Evolutionary conservation across 2,797 vertebrate species (phyloP).

Genomic region (Iguana delicatissima): DNA sequence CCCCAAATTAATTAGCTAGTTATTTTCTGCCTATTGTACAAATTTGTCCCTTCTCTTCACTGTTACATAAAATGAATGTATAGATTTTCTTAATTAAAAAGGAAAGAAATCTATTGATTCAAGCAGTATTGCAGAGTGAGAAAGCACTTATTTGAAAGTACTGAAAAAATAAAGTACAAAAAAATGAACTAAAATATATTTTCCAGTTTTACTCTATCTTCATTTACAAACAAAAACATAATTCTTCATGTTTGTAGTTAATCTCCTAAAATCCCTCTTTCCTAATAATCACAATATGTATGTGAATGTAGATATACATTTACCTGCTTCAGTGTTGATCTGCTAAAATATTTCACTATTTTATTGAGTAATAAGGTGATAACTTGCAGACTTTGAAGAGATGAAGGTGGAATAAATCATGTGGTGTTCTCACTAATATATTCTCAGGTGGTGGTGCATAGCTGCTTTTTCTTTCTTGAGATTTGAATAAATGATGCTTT

Average conservation of each 20-base stretch:
- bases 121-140: conserved; percentile 19
- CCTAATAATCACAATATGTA: neutral
- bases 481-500: conserved; percentile 64
- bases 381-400: conserved; percentile 53
- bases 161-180: neutral
- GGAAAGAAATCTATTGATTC: neutral
- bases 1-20: neutral
- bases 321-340: conserved; percentile 72
- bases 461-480: conserved; percentile 62
- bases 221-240: neutral
- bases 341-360: conserved; percentile 27
- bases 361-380: conserved; percentile 54
- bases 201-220: neutral
- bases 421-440: conserved; percentile 59
- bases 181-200: conserved; percentile 24
- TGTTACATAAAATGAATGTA: neutral
- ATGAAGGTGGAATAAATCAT: conserved; percentile 58
- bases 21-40: conserved; percentile 1
- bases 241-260: neutral
- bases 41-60: conserved; percentile 38
- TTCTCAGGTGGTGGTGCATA: conserved; percentile 79
- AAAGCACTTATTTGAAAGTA: neutral
- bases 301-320: conserved; percentile 24
- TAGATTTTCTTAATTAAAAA: neutral
- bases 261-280: neutral